phyloP scores from a whole-genome alignment of 2,888 invertebrate species.

The Euzophera pinguis region DNA sequence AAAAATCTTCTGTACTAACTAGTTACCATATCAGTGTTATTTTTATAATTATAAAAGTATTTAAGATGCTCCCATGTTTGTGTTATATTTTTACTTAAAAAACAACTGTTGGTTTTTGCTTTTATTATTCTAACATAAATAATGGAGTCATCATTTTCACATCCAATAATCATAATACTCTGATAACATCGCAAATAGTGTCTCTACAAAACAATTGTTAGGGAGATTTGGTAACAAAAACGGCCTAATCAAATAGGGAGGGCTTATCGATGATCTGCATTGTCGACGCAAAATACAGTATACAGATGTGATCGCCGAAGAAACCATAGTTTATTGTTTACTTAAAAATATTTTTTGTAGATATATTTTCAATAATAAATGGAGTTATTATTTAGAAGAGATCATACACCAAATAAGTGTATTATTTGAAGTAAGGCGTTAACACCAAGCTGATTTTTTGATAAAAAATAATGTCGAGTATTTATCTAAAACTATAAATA shows the following conservation, averaged over 20 bases:
- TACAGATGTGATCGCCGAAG: not conserved
- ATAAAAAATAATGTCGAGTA: too few relatives aligned
- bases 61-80: not conserved
- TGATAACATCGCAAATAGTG: constrained; percentile 17
- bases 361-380: too few relatives aligned
- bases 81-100: not conserved
- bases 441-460: too few relatives aligned
- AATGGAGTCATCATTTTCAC: constrained; percentile 5
- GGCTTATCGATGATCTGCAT: constrained; percentile 30
- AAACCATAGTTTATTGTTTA: too few relatives aligned
- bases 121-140: not conserved
- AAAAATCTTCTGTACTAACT: too few relatives aligned
- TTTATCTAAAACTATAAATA: too few relatives aligned
- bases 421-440: too few relatives aligned
- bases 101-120: not conserved
- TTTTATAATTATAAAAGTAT: not conserved
- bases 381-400: too few relatives aligned
- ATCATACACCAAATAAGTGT: too few relatives aligned
- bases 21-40: too few relatives aligned
- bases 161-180: constrained; percentile 26
- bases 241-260: constrained; percentile 60
- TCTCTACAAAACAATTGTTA: constrained; percentile 38
- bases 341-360: too few relatives aligned
- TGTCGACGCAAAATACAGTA: constrained; percentile 14
- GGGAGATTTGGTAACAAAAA: constrained; percentile 49